phyloP scores from a whole-genome alignment of 1,140 invertebrate genomes.

The Bombus ignitus region DNA sequence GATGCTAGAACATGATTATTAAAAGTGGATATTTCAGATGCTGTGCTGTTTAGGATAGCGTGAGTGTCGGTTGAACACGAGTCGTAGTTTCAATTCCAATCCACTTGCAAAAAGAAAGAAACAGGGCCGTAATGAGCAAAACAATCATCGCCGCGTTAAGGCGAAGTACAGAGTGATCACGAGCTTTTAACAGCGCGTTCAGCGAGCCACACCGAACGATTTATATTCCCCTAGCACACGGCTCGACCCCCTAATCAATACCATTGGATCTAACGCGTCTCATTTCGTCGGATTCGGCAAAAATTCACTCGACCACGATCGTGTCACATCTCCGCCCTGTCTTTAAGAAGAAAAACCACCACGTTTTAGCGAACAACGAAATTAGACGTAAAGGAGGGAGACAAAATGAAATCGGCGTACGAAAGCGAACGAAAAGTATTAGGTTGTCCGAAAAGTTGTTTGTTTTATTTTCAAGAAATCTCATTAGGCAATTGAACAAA shows the following conservation, averaged over 20 bases:
- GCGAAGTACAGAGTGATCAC: background rate
- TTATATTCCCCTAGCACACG: background rate
- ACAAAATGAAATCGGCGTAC: background rate
- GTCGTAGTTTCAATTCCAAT: background rate
- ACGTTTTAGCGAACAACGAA: background rate
- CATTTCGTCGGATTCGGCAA: background rate
- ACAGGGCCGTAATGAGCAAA: background rate
- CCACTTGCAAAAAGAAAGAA: background rate
- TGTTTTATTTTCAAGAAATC: too few relatives aligned
- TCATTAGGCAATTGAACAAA: too few relatives aligned
- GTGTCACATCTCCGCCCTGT: background rate
- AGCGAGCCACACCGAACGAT: background rate
- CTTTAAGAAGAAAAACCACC: background rate
- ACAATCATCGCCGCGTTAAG: slow-evolving; percentile 1
- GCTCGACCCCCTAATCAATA: slow-evolving; percentile 3
- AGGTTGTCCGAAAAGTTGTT: too few relatives aligned
- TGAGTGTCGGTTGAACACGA: background rate
- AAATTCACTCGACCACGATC: background rate
- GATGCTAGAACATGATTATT: background rate
- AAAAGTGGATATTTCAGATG: background rate
- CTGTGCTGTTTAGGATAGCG: background rate
- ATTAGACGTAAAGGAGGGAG: background rate
- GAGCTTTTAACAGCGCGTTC: slow-evolving; percentile 30
- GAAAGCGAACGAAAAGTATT: too few relatives aligned
- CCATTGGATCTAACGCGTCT: slow-evolving; percentile 17